Conservation (phyloP, 1,140 invertebrate genomes). For the Nebria ingens region DNA sequence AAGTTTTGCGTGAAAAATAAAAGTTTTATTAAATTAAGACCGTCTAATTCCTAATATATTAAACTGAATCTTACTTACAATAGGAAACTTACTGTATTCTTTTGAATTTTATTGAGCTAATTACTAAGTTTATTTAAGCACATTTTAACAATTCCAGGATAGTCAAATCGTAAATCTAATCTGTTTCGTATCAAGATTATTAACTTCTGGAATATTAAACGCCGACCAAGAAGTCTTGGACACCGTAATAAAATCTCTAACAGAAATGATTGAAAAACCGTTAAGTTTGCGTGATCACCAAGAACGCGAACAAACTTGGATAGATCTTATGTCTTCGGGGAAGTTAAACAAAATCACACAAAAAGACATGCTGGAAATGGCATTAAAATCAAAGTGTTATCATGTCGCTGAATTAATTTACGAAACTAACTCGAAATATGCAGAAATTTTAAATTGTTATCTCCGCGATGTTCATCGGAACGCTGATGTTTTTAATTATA, state of each 20-base stretch:
- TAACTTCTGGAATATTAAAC: conserved; percentile 36
- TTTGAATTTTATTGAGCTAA: not conserved
- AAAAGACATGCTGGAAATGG: conserved; percentile 32
- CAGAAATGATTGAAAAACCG: conserved; percentile 31
- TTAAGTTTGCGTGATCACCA: conserved; percentile 39
- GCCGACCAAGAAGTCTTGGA: conserved; percentile 33
- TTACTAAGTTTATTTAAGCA: conserved; percentile 1
- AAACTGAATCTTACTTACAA: too few relatives aligned
- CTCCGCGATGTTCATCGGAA: conserved; percentile 46
- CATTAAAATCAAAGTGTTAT: conserved; percentile 35
- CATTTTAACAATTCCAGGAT: conserved; percentile 30
- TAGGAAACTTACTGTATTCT: too few relatives aligned
- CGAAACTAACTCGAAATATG: conserved; percentile 34
- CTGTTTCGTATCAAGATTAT: conserved; percentile 40
- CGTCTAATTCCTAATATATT: not conserved
- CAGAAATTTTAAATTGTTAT: conserved; percentile 38
- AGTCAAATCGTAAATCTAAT: conserved; percentile 38
- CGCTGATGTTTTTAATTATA: conserved; percentile 62
- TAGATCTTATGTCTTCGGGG: conserved; percentile 62
- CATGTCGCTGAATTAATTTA: conserved; percentile 38
- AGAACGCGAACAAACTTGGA: conserved; percentile 69
- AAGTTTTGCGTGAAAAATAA: conserved; percentile 30
- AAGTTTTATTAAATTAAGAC: conserved; percentile 13
- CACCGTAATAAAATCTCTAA: conserved; percentile 36
- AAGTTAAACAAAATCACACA: conserved; percentile 48